phyloP scores from a whole-genome alignment of 2,888 invertebrate genomes.

The Drosophila parthenogenetica region DNA sequence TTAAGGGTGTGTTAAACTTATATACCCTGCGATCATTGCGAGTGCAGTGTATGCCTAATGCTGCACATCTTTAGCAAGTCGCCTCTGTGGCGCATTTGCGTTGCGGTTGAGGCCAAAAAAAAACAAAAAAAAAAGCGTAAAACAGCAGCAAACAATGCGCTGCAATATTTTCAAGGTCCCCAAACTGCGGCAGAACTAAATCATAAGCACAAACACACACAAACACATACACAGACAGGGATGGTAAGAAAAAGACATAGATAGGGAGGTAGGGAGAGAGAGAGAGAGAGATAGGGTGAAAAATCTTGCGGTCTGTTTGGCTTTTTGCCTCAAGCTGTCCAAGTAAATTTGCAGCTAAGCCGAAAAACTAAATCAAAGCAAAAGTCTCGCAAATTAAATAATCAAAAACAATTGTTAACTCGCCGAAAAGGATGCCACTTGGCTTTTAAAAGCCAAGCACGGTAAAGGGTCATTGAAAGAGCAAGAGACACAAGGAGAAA shows the following conservation, averaged over 20 bases:
- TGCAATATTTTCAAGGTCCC: constrained; percentile 75
- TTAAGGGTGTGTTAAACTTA: too few species aligned
- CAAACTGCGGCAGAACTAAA: constrained; percentile 68
- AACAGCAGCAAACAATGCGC: constrained; percentile 54
- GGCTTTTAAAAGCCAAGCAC: constrained; percentile 8
- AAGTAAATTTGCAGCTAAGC: constrained; percentile 52
- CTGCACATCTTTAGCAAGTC: constrained; percentile 39
- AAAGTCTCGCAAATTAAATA: constrained; percentile 69
- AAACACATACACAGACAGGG: constrained; percentile 4
- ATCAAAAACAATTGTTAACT: constrained; percentile 67
- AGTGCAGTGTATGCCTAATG: constrained; percentile 26
- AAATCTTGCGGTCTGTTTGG: constrained; percentile 57
- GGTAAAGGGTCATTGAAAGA: too few species aligned
- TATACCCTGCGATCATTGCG: too few species aligned
- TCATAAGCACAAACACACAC: constrained; percentile 52
- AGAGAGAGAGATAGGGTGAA: constrained; percentile 5
- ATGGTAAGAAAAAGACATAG: constrained; percentile 9
- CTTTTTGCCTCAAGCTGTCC: constrained; percentile 40
- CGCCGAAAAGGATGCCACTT: constrained; percentile 29
- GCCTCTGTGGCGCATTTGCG: constrained; percentile 58
- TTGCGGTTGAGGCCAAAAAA: constrained; percentile 46
- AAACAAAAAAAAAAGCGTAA: constrained; percentile 15
- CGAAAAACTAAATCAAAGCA: constrained; percentile 72
- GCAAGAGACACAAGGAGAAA: not conserved
- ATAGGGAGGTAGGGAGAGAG: not conserved